Evolutionary conservation across 2,113 vertebrate species (phyloP), one percentile per base, ranked within the genome.

Genomic region (Ptilonorhynchus violaceus): DNA sequence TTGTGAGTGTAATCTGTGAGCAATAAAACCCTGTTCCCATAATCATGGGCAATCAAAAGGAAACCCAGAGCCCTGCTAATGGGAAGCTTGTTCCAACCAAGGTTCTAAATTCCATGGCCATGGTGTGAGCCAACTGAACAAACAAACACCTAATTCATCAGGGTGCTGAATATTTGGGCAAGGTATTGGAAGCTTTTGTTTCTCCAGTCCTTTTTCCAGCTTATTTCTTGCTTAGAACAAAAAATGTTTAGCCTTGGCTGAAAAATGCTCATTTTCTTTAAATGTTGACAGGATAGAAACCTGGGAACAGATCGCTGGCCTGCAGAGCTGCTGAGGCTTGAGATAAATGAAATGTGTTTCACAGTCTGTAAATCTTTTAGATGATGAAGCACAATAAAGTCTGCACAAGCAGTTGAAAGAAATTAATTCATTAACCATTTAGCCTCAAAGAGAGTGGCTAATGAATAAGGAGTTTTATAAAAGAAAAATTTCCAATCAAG

Each of bases 111-210:
- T 88, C 76, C 85, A 46, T 1, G 9, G 59, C 82, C 33, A 50
- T 14, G 13, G 47, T 4, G 37, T 64, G 66, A 94, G 87, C 87
- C 87, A 94, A 88, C 25, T 88, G 89, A 85, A 79, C 88, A 93
- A 97, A 94, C 92, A 85, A 94, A 58, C 70, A 88, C 62, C 56
- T 95, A 87, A 91, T 89, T 89, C 66, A 85, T 76, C 74, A 85
- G 60, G n/a, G 78, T 89, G 49, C 46, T 15, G 27, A 60, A 70
- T 33, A 41, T 53, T 68, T 87, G 74, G 92, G 69, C 53, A 91
- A 93, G 50, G 53, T 67, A 60, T 24, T 62, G 25, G 69, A 81
- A 95, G 69, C 44, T 85, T 82, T 89, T 85, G 49, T 85, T 89
- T 79, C 62, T 89, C 62, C 58, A 42, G 41, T 30, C 56, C 47